A percentile compares a stretch with the other conserved stretches of the same genome.
These are phyloP conservation scores for Clupea harengus DNA, from an alignment of 2,113 vertebrate genomes.

Conservation along the genomic window DNA sequence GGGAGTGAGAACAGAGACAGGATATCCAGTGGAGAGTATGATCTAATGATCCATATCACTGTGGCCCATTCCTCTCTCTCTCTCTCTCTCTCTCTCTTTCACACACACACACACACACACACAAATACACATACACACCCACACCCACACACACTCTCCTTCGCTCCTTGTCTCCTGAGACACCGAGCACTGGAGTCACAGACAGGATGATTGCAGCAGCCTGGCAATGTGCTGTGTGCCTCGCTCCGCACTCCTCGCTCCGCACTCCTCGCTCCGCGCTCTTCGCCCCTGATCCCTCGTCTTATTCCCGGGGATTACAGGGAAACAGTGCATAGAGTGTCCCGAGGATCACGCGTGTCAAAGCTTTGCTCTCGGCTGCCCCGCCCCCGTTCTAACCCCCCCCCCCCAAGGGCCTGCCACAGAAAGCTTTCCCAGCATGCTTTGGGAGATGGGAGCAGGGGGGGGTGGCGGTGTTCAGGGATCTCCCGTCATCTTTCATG, in stretches of 20 bases:
- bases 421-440: neutral
- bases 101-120: neutral
- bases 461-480: too few relatives aligned
- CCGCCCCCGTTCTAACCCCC: neutral
- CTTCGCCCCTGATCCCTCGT: neutral
- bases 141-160: neutral
- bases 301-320: neutral
- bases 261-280: neutral
- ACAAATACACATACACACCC: too few relatives aligned
- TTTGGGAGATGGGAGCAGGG: neutral
- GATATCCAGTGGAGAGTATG: neutral
- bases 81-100: neutral
- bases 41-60: neutral
- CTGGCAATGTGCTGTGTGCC: neutral
- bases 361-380: neutral
- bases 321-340: neutral
- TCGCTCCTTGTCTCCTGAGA: neutral
- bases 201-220: neutral
- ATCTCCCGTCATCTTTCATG: neutral
- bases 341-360: conserved; percentile 9
- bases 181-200: neutral
- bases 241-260: neutral
- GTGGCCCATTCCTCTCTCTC: neutral
- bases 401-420: neutral
- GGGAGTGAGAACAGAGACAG: neutral